Base-by-base conservation (phyloP, 2,797 vertebrate species). In the Danio tinwini region DNA sequence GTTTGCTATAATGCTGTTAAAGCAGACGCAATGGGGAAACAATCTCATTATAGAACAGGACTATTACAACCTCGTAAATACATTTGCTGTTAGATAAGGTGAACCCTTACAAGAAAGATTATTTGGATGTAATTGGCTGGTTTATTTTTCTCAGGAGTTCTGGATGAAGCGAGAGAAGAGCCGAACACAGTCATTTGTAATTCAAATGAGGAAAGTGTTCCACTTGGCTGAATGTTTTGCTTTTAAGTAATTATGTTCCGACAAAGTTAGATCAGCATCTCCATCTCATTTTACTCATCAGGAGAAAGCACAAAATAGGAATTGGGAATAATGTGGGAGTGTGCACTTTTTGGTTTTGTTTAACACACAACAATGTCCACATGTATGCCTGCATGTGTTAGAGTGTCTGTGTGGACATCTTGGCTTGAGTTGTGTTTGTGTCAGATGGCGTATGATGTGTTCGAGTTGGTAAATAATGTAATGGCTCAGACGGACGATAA, bases 211-310 rank as follows among this genome's bases (percentile, higher is more conserved):
- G 14, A 42, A 70, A 70, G 17, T 19, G 56, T 70, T 62, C 39
- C 56, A 53, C 45, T 63, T 74, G 12, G 59, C 44, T 63, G 45
- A 74, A 42, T 62, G 49, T 55, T 29, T 78, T 83, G 70, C 76
- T 69, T 76, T 81, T 39, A 74, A 76, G 53, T 64, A 50, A 76
- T 78, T 64, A 53, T 69, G 40, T 47, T 56, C 12, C 67, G 29
- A 69, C 76, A 42, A 77, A 77, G 40, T 16, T 64, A 67, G 61
- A 80, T 80, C 62, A 69, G 75, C 78, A 64, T 47, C 71, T 78
- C 55, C 70, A 72, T 45, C 59, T 75, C 55, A 61, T 78, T 83
- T 53, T 81, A 55, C 14, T 67, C 17, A 37, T 64, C 9, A 19
- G 56, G 56, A 78, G 37, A 39, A 56, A 74, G 81, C n/a, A 49